phyloP scores from a whole-genome alignment of 2,888 invertebrate genomes.

The Thecocarcelia acutangulata region DNA sequence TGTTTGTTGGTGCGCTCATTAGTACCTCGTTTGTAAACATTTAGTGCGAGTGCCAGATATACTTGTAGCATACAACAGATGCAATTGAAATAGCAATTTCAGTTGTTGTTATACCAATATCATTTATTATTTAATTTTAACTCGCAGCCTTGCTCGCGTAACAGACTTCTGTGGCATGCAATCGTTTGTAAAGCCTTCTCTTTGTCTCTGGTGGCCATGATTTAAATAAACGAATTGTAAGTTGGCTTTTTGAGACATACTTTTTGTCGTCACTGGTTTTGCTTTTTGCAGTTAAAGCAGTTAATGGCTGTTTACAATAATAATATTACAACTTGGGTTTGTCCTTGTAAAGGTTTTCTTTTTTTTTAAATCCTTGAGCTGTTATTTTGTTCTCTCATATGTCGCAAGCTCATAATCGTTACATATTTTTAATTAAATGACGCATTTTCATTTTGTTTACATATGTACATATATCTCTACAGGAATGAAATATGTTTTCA shows the following conservation, averaged over 20 bases:
- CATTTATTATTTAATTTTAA: conserved; percentile 1
- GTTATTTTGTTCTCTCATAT: conserved; percentile 13
- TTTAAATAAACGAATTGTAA: conserved; percentile 54
- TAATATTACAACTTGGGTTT: conserved; percentile 13
- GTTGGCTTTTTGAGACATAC: conserved; percentile 3
- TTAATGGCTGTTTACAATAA: conserved; percentile 39
- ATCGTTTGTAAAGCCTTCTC: conserved; percentile 18
- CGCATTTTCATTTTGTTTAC: background rate
- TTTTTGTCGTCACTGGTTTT: background rate
- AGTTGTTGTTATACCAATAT: background rate
- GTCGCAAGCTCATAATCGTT: background rate
- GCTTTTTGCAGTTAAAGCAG: background rate
- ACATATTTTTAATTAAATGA: background rate
- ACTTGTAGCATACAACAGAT: conserved; percentile 21
- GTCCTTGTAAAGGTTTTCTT: background rate
- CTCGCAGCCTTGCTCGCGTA: background rate
- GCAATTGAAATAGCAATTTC: conserved; percentile 30
- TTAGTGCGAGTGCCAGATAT: conserved; percentile 17
- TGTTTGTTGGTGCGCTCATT: conserved; percentile 33
- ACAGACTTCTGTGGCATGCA: background rate
- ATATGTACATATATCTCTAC: background rate
- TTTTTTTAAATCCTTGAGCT: conserved; percentile 5
- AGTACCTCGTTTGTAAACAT: conserved; percentile 34
- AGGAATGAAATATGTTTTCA: no score
- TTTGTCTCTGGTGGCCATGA: conserved; percentile 52